Percentiles rank a stretch among this genome's conserved stretches.
Evolutionary conservation across 2,888 invertebrate genomes (phyloP).

Genomic region (Drosophila ezoana): DNA sequence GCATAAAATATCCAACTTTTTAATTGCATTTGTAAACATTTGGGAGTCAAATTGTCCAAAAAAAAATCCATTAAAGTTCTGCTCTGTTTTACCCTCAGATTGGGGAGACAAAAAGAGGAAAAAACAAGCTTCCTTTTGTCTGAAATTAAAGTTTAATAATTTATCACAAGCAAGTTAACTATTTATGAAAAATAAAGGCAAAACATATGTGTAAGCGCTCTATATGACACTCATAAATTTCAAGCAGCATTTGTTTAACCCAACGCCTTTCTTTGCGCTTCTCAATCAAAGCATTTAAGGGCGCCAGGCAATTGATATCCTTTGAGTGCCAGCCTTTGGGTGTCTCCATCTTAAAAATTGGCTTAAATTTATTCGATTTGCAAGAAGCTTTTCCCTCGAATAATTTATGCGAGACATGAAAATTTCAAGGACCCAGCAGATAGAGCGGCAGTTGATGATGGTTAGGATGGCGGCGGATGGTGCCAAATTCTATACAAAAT

Average conservation of each 20-base stretch:
- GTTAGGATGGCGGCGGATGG: constrained; percentile 17
- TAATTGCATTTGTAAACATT: too few species aligned
- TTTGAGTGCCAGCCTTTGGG: constrained; percentile 28
- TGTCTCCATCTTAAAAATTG: constrained; percentile 52
- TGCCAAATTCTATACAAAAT: constrained; percentile 39
- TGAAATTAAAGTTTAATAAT: background rate
- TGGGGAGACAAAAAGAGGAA: too few species aligned
- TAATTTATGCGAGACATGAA: constrained; percentile 72
- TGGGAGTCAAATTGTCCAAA: too few species aligned
- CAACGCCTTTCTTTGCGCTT: constrained; percentile 7
- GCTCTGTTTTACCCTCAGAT: too few species aligned
- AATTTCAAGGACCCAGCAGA: constrained; percentile 58
- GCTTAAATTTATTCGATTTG: constrained; percentile 76
- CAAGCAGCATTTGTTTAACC: constrained; percentile 4
- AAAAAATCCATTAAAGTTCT: too few species aligned
- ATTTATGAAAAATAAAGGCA: too few species aligned
- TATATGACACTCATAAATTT: constrained; percentile 4
- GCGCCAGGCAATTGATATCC: constrained; percentile 47
- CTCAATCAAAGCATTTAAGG: constrained; percentile 41
- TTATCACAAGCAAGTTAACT: too few species aligned
- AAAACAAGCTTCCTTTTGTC: background rate
- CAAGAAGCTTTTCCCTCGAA: constrained; percentile 42
- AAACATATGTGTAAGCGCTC: background rate
- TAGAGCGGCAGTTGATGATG: constrained; percentile 7
- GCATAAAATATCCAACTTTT: too few species aligned